Evolutionary conservation across 2,113 vertebrate genomes (phyloP).

Genomic region (Pithys albifrons): DNA sequence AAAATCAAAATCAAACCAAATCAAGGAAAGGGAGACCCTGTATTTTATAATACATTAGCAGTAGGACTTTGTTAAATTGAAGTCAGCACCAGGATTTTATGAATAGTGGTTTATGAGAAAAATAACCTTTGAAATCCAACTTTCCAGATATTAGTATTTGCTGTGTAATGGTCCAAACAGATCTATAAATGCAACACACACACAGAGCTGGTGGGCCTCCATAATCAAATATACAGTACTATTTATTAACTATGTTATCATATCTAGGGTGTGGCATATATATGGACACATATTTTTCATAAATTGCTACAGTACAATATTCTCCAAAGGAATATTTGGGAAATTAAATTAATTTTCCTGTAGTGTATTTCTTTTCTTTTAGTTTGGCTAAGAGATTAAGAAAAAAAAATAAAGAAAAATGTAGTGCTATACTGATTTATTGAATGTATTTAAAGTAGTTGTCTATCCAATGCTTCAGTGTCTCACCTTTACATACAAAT

Average conservation of each 20-base stretch:
- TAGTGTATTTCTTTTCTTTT: neutral
- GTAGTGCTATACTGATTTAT: neutral
- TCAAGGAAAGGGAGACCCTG: neutral
- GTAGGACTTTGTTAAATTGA: constrained; percentile 35
- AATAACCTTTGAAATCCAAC: constrained; percentile 65
- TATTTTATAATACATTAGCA: constrained; percentile 43
- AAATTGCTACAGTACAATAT: neutral
- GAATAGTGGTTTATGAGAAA: constrained; percentile 67
- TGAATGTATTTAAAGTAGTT: neutral
- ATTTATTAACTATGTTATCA: constrained; percentile 48
- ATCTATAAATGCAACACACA: constrained; percentile 18
- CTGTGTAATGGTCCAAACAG: constrained; percentile 71
- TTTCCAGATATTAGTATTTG: constrained; percentile 75
- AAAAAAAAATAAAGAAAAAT: neutral
- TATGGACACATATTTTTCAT: neutral
- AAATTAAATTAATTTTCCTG: constrained; percentile 16
- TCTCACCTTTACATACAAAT: neutral
- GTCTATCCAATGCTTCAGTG: neutral
- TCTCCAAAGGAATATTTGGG: constrained; percentile 2
- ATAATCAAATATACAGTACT: neutral
- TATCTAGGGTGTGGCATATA: neutral
- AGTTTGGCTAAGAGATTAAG: neutral
- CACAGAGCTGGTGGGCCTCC: constrained; percentile 11
- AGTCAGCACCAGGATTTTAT: constrained; percentile 62
- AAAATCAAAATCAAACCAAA: constrained; percentile 54